Evolutionary conservation across 2,113 vertebrate genomes (phyloP).

Genomic region (Lophotis ruficrista): DNA sequence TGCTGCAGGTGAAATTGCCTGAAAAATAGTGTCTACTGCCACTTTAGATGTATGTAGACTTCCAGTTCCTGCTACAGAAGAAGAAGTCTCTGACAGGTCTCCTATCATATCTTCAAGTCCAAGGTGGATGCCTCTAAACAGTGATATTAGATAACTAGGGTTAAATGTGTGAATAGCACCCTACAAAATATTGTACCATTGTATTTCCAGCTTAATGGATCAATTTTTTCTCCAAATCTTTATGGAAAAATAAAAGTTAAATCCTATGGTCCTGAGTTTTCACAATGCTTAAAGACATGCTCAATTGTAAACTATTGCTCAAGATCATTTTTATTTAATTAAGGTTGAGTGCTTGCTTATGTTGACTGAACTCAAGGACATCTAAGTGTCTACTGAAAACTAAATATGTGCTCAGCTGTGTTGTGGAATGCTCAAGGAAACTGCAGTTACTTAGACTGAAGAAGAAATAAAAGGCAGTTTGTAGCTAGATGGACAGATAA

Average conservation of each 20-base stretch:
- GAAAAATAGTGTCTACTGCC: background rate
- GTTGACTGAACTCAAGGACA: constrained; percentile 3
- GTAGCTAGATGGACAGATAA: background rate
- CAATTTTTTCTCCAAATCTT: background rate
- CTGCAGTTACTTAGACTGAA: background rate
- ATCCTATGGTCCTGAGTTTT: background rate
- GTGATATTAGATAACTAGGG: background rate
- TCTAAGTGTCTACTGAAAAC: background rate
- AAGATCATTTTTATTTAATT: background rate
- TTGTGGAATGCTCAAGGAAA: background rate
- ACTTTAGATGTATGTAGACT: background rate
- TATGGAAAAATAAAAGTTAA: background rate
- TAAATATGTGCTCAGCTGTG: background rate
- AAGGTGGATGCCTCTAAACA: background rate
- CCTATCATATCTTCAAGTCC: fast-evolving
- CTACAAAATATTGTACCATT: background rate
- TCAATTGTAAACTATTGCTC: background rate
- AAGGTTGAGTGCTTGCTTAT: background rate
- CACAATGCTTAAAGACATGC: background rate
- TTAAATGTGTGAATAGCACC: background rate
- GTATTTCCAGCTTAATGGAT: background rate
- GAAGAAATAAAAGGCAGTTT: background rate
- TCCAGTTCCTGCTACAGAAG: background rate
- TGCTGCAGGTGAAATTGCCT: background rate
- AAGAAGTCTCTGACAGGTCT: background rate